Conservation (phyloP, 2,888 invertebrate genomes). For the Sphecodes monilicornis region DNA sequence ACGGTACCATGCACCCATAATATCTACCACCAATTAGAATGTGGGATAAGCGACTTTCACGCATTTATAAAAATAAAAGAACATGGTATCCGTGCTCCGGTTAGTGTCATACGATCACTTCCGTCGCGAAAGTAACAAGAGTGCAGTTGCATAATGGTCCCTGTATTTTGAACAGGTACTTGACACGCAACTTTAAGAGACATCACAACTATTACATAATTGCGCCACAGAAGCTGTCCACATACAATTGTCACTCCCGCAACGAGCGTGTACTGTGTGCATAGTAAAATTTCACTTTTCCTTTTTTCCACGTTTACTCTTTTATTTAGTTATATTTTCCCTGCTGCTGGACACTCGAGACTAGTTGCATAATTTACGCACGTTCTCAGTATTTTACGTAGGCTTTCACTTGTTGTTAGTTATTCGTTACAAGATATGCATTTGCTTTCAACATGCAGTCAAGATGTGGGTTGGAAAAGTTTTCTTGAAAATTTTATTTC, state of each 20-base stretch:
- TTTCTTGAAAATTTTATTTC: slow-evolving; percentile 5
- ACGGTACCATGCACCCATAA: neutral
- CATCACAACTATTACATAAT: neutral
- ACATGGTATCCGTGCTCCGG: neutral
- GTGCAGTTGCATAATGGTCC: neutral
- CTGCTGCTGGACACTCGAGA: neutral
- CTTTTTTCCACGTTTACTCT: neutral
- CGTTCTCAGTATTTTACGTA: neutral
- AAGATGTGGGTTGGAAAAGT: neutral
- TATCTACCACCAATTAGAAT: neutral
- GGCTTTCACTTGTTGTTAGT: neutral
- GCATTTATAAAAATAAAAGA: neutral
- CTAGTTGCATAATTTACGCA: neutral
- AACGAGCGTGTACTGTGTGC: neutral
- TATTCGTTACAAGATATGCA: neutral
- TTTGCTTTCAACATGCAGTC: neutral
- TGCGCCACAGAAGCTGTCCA: neutral
- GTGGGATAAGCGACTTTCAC: neutral
- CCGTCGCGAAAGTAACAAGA: slow-evolving; percentile 9
- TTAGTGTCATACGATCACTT: slow-evolving; percentile 1
- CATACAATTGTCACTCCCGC: neutral
- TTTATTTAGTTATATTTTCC: neutral
- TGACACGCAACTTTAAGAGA: neutral
- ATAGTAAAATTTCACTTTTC: neutral
- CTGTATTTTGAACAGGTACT: neutral